phyloP scores from a whole-genome alignment of 2,113 vertebrate species.

The Melanocharis versteri region DNA sequence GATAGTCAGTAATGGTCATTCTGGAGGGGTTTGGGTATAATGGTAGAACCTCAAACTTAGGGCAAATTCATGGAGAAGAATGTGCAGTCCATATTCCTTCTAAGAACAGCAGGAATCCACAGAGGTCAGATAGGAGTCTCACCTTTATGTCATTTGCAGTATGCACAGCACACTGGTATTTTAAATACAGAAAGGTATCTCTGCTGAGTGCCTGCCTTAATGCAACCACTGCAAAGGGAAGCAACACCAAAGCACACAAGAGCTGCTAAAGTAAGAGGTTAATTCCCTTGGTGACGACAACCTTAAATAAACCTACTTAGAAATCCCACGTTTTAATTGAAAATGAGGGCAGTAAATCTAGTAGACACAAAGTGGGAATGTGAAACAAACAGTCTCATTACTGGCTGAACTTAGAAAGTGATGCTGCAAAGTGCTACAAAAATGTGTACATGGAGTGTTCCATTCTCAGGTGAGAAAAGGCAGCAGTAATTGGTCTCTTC shows the following conservation, averaged over 20 bases:
- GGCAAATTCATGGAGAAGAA: background rate
- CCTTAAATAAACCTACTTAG: background rate
- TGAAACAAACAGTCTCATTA: background rate
- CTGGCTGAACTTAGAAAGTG: background rate
- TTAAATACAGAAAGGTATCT: background rate
- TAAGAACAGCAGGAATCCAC: background rate
- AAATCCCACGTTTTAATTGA: background rate
- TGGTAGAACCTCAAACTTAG: background rate
- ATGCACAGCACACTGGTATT: background rate
- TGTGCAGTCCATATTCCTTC: background rate
- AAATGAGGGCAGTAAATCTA: background rate
- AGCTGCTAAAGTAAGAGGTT: background rate
- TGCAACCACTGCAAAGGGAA: background rate
- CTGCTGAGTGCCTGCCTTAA: background rate
- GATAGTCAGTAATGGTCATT: background rate
- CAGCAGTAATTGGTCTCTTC: background rate
- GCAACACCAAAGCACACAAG: background rate
- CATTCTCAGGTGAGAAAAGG: background rate
- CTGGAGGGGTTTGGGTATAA: background rate
- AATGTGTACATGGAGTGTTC: background rate
- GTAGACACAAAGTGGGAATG: background rate
- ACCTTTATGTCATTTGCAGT: background rate
- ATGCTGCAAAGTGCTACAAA: background rate
- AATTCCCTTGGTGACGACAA: background rate
- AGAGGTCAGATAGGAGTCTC: background rate